Conservation (phyloP, 2,113 vertebrate species). For the Edolisoma coerulescens region DNA sequence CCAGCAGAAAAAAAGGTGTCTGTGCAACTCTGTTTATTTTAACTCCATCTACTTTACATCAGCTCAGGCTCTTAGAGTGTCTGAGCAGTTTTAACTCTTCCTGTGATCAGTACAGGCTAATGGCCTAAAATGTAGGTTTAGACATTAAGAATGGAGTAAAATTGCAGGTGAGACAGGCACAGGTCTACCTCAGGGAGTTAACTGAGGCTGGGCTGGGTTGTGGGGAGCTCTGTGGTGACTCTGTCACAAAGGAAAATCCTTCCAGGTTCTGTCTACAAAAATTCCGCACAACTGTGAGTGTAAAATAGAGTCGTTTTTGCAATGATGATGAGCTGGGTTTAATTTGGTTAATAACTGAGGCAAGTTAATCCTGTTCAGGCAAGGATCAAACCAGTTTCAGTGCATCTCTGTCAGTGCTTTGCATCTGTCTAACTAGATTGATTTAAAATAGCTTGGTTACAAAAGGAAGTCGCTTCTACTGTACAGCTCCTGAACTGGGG, state of each 20-base stretch:
- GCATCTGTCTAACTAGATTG: neutral
- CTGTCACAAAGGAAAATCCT: neutral
- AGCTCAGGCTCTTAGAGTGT: neutral
- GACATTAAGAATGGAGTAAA: neutral
- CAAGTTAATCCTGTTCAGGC: conserved; percentile 51
- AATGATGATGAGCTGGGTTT: conserved; percentile 13
- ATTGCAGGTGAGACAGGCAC: neutral
- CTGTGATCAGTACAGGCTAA: neutral
- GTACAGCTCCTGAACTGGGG: neutral
- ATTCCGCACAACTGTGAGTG: neutral
- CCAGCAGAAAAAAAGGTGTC: neutral
- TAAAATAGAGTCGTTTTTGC: conserved; percentile 1
- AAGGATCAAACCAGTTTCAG: conserved; percentile 37
- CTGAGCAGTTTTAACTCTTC: neutral
- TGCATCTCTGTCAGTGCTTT: conserved; percentile 30
- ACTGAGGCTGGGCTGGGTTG: neutral
- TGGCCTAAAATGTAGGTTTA: neutral
- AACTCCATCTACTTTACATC: neutral
- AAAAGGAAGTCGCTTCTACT: neutral
- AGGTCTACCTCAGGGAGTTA: neutral
- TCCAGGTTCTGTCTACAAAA: neutral
- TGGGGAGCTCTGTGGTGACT: neutral
- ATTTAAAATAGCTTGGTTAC: neutral
- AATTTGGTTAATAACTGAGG: conserved; percentile 36
- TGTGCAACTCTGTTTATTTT: neutral